Evolutionary conservation across 2,797 vertebrate genomes (phyloP).

Genomic region (Bryconaethiops microstoma): DNA sequence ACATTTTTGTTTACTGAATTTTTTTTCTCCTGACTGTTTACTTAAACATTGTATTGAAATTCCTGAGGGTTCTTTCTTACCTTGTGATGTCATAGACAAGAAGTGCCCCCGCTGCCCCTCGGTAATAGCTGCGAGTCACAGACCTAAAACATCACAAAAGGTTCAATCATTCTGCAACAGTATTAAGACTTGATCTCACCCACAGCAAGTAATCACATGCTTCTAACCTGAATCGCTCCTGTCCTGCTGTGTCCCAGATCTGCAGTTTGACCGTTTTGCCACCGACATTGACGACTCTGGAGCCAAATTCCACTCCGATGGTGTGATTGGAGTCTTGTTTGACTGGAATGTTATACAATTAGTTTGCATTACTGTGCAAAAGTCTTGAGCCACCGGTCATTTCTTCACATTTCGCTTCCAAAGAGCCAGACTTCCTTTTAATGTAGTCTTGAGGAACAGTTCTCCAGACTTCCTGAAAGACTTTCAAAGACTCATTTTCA

Average conservation of each 20-base stretch:
- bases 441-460: no score
- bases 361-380: not conserved
- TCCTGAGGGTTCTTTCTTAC: conserved; percentile 68
- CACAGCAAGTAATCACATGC: conserved; percentile 11
- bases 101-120: conserved; percentile 90
- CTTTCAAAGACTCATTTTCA: no score
- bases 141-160: conserved; percentile 73
- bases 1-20: no score
- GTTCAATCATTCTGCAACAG: not conserved
- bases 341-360: conserved; percentile 71
- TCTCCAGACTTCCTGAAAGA: no score
- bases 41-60: no score
- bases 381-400: no score
- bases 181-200: not conserved
- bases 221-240: conserved; percentile 89
- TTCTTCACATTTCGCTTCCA: no score
- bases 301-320: conserved; percentile 94
- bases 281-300: conserved; percentile 88
- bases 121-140: conserved; percentile 92
- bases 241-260: conserved; percentile 94
- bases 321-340: conserved; percentile 97
- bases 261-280: conserved; percentile 94
- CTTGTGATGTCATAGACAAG: conserved; percentile 94
- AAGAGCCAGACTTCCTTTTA: no score
- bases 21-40: no score